Base-by-base conservation (phyloP, 2,888 invertebrate genomes). In the Linnaemya tessellans region DNA sequence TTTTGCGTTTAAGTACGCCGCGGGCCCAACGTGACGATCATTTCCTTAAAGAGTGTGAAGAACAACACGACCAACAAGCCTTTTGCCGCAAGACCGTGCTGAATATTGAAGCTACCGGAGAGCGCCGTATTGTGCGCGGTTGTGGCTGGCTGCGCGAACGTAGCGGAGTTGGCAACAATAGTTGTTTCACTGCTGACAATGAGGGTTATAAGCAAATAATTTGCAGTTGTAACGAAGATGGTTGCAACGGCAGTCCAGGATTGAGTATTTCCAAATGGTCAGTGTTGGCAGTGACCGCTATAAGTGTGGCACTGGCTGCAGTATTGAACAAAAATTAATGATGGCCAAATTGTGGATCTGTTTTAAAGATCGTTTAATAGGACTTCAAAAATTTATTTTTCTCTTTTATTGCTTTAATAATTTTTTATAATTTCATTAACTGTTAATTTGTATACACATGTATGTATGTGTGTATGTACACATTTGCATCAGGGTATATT, bases 71-170 rank as follows among this genome's bases (percentile, higher is more conserved):
- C 0, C 38, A 94, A 62, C 86, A 88, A 79, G 94, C 94, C 62
- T 95, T 96, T 92, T 96, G 96, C 90, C 93, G 96, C 75, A 96
- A 96, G 92, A 94, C 95, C 56, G 93, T 94, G 0, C 94, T 95
- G 88, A 94, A 94, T 88, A 94, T 96, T 94, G 88, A 90, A 0
- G 87, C 89, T 0, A 89, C 73, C 90, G 93, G 94, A 91, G 90
- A 91, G 80, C 88, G 86, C 86, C 85, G 95, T 13, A 92, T 95
- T 15, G 93, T 93, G 2, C 93, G 95, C 11, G 93, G 93, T 80
- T 96, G 96, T 87, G 96, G 96, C 68, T 96, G 94, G 94, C 84
- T 90, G 4, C 56, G 75, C 7, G 90, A 93, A 77, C 91, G 89
- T 8, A 92, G 93, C 87, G 64, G 54, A 18, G 73, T 83, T 5